Evolutionary conservation across 1,140 invertebrate genomes (phyloP).

Genomic region (Littorina saxatilis): DNA sequence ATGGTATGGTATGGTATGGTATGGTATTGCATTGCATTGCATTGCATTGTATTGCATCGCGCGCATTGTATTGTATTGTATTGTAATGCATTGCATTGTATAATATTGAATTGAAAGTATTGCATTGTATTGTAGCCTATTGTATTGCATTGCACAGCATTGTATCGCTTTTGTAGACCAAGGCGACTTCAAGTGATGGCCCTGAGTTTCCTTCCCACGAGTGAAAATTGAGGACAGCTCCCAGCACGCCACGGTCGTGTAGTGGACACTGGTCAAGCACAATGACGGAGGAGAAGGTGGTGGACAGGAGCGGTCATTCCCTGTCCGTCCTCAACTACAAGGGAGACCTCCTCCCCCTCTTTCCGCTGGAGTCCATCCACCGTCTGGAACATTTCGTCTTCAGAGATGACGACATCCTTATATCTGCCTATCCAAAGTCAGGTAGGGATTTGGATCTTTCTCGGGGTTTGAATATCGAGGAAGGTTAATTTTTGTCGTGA

Average conservation of each 20-base stretch:
- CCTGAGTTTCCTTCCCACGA: too few species aligned
- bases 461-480: too few species aligned
- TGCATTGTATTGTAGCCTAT: too few species aligned
- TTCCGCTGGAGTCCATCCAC: slow-evolving; percentile 25
- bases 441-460: slow-evolving; percentile 40
- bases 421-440: slow-evolving; percentile 63
- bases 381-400: slow-evolving; percentile 26
- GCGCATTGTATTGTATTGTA: too few species aligned
- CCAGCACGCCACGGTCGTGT: neutral
- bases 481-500: too few species aligned
- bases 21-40: too few species aligned
- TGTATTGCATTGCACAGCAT: neutral
- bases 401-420: slow-evolving; percentile 57
- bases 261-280: neutral
- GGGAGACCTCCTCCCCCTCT: slow-evolving; percentile 28
- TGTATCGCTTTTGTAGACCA: neutral
- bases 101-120: neutral
- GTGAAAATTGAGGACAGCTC: too few species aligned
- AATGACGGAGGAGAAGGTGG: slow-evolving; percentile 21
- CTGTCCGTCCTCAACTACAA: slow-evolving; percentile 32
- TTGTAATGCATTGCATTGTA: neutral
- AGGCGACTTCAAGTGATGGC: neutral
- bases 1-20: too few species aligned
- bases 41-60: too few species aligned
- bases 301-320: slow-evolving; percentile 2